Base-by-base conservation (phyloP, 2,888 invertebrate species). In the Diplolepis rosae region DNA sequence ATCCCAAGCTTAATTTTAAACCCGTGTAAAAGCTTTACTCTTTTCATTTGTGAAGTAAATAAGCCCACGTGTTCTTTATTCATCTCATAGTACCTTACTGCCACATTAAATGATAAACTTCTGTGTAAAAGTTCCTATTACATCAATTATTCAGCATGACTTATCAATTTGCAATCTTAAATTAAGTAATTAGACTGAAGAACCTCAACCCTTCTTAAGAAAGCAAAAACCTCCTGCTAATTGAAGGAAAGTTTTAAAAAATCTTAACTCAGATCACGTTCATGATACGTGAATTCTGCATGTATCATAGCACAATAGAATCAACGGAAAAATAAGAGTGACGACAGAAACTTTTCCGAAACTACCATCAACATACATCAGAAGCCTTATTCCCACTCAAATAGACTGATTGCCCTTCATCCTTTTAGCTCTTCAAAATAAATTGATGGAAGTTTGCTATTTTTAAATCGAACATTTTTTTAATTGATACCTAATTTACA, bases 201-300 rank as follows among this genome's bases (percentile, higher is more conserved):
- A 61, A 35, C 24, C 35, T n/a, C 22, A 27, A 61, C 35, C 24
- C 5, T 24, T 39, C 22, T n/a, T 24, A 24, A 13, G 24, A 61
- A 39, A 3, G 7, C 13, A n/a, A n/a, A 39, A 39, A 61, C 24
- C 35, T 4, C 35, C 7, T 35, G 32, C 22, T 24, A 13, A 35
- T 22, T n/a, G 15, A 24, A 61, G 61, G 61, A 61, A 61, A 61
- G 24, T 61, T 61, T 61, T n/a, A 24, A 24, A n/a, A 35, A 61
- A 39, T 61, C 61, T 61, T 61, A 39, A n/a, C 61, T 39, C n/a
- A 61, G 6, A 61, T 61, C 61, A 61, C 61, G 61, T 24, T 39
- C 18, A 61, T 39, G 39, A 61, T 39, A 61, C 39, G 61, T 61
- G 61, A 11, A 2, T 39, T 13, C n/a, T 5, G 24, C 39, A 39